Evolutionary conservation across 1,140 invertebrate genomes (phyloP).

Genomic region (Bilobella aurantiaca): DNA sequence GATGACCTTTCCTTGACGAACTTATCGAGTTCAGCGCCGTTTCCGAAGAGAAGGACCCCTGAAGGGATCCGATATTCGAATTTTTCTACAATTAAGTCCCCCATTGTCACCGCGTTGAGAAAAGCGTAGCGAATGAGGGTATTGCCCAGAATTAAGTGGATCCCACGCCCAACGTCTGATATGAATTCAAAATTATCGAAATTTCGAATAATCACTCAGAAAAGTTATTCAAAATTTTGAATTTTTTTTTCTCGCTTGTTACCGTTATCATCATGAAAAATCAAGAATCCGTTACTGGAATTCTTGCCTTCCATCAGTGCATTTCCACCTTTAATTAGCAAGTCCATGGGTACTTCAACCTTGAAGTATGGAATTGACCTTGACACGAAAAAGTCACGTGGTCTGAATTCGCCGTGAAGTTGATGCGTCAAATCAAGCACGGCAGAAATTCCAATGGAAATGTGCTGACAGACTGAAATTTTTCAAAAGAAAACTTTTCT

Average conservation of each 20-base stretch:
- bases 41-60: conserved; percentile 28
- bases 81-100: conserved; percentile 28
- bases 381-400: conserved; percentile 21
- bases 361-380: conserved; percentile 32
- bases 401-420: conserved; percentile 15
- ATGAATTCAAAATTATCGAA: neutral
- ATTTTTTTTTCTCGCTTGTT: neutral
- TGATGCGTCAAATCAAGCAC: conserved; percentile 25
- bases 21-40: conserved; percentile 8
- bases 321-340: conserved; percentile 20
- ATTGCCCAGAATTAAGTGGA: conserved; percentile 28
- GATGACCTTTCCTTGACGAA: conserved; percentile 18
- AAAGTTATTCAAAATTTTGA: neutral
- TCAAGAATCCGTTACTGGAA: conserved; percentile 32
- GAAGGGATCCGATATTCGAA: conserved; percentile 33
- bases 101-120: conserved; percentile 19
- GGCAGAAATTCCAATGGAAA: conserved; percentile 21
- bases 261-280: conserved; percentile 27
- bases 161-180: conserved; percentile 27
- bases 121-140: conserved; percentile 34
- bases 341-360: conserved; percentile 24
- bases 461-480: conserved; percentile 32
- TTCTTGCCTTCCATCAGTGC: conserved; percentile 25
- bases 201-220: neutral
- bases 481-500: too few relatives aligned